These are phyloP conservation scores for Rotaria socialis DNA, from an alignment of 2,888 invertebrate species.

Conservation along the genomic window DNA sequence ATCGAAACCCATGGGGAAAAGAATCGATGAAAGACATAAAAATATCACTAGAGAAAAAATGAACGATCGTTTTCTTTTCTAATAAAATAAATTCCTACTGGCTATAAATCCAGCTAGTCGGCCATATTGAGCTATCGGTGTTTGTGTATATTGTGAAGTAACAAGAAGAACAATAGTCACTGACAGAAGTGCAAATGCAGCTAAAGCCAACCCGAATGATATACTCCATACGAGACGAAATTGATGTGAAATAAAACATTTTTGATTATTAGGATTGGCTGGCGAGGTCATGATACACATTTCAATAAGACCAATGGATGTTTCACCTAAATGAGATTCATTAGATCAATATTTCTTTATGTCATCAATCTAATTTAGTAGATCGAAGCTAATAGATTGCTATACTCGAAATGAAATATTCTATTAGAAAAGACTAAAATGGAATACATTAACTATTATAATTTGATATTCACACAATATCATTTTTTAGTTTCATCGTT, in stretches of 20 bases:
- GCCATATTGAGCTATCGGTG: background rate
- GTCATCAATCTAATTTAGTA: too few relatives aligned
- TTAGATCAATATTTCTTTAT: background rate
- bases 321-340: background rate
- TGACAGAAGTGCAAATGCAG: background rate
- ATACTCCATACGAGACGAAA: background rate
- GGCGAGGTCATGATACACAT: background rate
- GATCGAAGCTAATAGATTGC: too few relatives aligned
- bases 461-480: too few relatives aligned
- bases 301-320: slow-evolving; percentile 22
- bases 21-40: slow-evolving; percentile 10
- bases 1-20: slow-evolving; percentile 27
- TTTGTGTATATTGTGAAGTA: background rate
- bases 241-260: slow-evolving; percentile 5
- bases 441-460: too few relatives aligned
- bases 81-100: background rate
- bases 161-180: background rate
- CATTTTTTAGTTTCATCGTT: too few relatives aligned
- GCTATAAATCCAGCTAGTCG: slow-evolving; percentile 21
- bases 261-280: background rate
- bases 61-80: too few relatives aligned
- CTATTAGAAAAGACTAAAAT: too few relatives aligned
- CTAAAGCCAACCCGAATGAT: background rate
- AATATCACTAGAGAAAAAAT: background rate
- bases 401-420: too few relatives aligned